Percentiles rank a stretch among this genome's conserved stretches.
Evolutionary conservation across 2,797 vertebrate species (phyloP).

Genomic region (Percopsis omiscomaycus): DNA sequence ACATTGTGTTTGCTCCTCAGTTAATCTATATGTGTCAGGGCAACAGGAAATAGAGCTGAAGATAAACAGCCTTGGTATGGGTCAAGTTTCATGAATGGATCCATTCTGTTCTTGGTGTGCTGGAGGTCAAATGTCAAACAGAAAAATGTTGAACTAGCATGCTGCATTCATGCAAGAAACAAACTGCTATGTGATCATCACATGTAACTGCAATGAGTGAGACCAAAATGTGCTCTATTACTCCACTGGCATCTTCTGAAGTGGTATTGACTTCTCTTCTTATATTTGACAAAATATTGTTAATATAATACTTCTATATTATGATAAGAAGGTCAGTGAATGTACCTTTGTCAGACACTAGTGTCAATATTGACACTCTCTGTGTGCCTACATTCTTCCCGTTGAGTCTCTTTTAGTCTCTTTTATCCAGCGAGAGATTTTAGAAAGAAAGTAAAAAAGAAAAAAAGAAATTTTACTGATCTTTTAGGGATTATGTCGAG

Average conservation of each 20-base stretch:
- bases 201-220: conserved; percentile 3
- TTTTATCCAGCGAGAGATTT: conserved; percentile 45
- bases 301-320: too few species aligned
- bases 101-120: conserved; percentile 47
- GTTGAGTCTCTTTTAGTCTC: conserved; percentile 27
- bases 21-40: conserved; percentile 38
- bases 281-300: too few species aligned
- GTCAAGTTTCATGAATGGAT: conserved; percentile 46
- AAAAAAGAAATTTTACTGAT: conserved; percentile 19
- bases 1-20: conserved; percentile 21
- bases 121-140: conserved; percentile 52
- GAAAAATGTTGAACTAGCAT: conserved; percentile 33
- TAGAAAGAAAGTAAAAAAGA: conserved; percentile 7
- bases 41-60: conserved; percentile 19
- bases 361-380: conserved; percentile 67
- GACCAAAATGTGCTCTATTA: conserved; percentile 8
- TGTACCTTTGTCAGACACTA: conserved; percentile 1
- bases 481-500: conserved; percentile 44
- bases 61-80: conserved; percentile 47
- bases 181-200: background rate
- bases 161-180: conserved; percentile 11
- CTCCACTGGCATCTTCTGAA: conserved; percentile 3
- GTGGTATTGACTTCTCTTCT: too few species aligned
- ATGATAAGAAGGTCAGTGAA: too few species aligned
- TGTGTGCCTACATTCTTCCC: conserved; percentile 55